Percentiles rank a stretch among this genome's conserved stretches.
These are phyloP conservation scores for Sphenodon punctatus DNA, from an alignment of 2,797 vertebrate species.

Conservation along the genomic window DNA sequence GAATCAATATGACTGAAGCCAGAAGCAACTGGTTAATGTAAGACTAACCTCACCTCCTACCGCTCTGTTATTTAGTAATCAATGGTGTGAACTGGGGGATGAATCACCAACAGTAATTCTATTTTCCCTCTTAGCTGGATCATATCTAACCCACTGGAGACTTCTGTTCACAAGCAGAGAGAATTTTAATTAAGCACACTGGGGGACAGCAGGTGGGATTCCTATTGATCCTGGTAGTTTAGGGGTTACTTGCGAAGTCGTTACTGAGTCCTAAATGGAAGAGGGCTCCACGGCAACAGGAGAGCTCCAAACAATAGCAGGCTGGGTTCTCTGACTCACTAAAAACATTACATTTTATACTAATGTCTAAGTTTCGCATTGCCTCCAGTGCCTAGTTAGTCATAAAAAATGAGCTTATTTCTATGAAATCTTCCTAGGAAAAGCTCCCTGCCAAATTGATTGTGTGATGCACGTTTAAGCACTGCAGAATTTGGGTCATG, in stretches of 20 bases:
- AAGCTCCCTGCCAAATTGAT: neutral
- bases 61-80: neutral
- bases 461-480: too few species aligned
- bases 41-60: neutral
- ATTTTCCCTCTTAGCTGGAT: neutral
- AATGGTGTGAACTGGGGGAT: neutral
- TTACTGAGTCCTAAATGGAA: neutral
- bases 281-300: neutral
- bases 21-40: neutral
- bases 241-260: neutral
- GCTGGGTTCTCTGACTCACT: neutral
- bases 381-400: neutral
- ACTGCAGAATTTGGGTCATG: rapidly evolving
- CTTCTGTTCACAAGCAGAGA: neutral
- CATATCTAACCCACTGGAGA: neutral
- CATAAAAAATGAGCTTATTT: rapidly evolving
- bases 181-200: neutral
- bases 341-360: neutral
- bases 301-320: rapidly evolving
- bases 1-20: neutral
- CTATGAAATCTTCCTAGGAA: neutral
- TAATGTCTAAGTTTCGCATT: neutral
- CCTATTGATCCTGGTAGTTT: neutral
- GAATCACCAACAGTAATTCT: neutral
- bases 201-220: neutral